These are phyloP conservation scores for Buceros bicornis DNA, from an alignment of 2,797 vertebrate species.

Conservation along the genomic window DNA sequence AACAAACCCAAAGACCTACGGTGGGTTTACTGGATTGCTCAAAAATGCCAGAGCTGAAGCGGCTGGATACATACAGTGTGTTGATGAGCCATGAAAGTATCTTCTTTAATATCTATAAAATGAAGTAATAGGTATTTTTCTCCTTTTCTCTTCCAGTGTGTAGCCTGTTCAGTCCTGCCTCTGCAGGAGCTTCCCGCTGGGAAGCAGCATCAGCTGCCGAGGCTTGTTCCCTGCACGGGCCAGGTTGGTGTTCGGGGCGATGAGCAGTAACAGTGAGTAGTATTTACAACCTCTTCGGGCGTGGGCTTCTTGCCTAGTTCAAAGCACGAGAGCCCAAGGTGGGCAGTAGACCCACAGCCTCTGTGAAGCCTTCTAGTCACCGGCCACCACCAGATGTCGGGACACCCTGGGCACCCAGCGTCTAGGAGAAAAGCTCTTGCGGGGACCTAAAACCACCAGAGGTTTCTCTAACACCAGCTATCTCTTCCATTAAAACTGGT, in stretches of 20 bases:
- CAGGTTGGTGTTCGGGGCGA: accelerated
- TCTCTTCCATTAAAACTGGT: no score
- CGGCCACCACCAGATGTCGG: no score
- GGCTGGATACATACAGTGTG: neutral
- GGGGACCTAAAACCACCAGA: no score
- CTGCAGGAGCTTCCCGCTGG: neutral
- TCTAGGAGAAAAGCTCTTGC: no score
- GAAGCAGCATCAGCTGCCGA: neutral
- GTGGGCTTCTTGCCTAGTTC: neutral
- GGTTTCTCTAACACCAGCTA: no score
- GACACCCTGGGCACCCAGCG: no score
- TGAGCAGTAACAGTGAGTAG: neutral
- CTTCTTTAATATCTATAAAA: neutral
- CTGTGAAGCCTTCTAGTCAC: neutral
- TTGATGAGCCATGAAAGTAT: neutral
- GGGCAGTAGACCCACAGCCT: neutral
- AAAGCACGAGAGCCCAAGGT: neutral
- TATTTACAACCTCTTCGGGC: neutral
- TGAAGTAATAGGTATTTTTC: neutral
- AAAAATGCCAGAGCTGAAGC: neutral
- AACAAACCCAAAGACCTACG: neutral
- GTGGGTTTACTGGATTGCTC: neutral
- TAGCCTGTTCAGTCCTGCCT: neutral
- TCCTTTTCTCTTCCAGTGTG: neutral
- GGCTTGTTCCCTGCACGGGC: accelerated